These are phyloP conservation scores for Amphimedon queenslandica DNA, from an alignment of 37 sponge, comb jelly and placozoan genomes.

Conservation along the genomic window DNA sequence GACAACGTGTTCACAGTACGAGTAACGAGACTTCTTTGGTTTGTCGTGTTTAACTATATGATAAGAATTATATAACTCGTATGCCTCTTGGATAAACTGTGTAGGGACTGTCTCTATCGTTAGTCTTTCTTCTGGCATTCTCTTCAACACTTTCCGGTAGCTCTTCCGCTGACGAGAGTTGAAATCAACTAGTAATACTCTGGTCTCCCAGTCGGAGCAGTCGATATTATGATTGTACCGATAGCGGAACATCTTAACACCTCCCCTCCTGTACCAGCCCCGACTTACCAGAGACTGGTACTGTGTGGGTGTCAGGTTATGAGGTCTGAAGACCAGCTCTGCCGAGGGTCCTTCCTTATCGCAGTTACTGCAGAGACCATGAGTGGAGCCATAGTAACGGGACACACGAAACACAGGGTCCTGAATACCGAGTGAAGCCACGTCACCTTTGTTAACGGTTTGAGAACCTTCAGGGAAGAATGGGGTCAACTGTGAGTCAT, in stretches of 20 bases:
- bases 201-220: constrained; percentile 83
- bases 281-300: constrained; percentile 77
- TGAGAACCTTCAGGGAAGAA: constrained; percentile 34
- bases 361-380: constrained; percentile 79
- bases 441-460: constrained; percentile 18
- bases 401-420: constrained; percentile 58
- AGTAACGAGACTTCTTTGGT: constrained; percentile 55
- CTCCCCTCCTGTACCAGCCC: constrained; percentile 94
- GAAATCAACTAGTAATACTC: constrained; percentile 69
- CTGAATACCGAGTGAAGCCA: constrained; percentile 42
- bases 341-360: constrained; percentile 63
- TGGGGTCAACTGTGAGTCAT: constrained; percentile 20
- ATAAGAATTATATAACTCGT: constrained; percentile 78
- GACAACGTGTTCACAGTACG: constrained; percentile 83
- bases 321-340: constrained; percentile 69
- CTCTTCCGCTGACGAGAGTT: constrained; percentile 47
- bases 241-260: constrained; percentile 84
- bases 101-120: constrained; percentile 44
- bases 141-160: constrained; percentile 58
- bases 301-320: constrained; percentile 63
- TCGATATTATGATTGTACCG: constrained; percentile 54
- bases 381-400: constrained; percentile 58
- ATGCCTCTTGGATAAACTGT: constrained; percentile 73
- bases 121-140: constrained; percentile 57
- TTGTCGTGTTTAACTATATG: constrained; percentile 75